Percentiles rank a stretch among this genome's conserved stretches.
These are phyloP conservation scores for Papilio dardanus DNA, from an alignment of 1,140 invertebrate species.

Conservation along the genomic window DNA sequence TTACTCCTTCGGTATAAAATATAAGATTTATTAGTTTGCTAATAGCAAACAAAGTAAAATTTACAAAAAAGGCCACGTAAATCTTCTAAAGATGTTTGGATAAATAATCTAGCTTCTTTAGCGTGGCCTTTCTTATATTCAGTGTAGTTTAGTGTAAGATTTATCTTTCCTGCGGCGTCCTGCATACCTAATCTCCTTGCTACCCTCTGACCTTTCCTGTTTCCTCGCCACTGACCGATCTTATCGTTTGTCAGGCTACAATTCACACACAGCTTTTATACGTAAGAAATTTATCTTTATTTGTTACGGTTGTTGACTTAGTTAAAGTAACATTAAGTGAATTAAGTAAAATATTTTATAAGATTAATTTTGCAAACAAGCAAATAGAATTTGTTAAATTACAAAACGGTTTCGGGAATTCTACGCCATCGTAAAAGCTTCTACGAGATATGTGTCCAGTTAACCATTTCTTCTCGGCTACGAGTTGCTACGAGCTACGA, in stretches of 20 bases:
- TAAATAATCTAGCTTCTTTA: slow-evolving; percentile 13
- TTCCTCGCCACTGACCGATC: slow-evolving; percentile 7
- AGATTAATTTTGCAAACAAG: too few relatives aligned
- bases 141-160: slow-evolving; percentile 25
- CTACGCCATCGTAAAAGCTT: too few relatives aligned
- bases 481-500: too few relatives aligned
- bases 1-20: too few relatives aligned
- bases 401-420: too few relatives aligned
- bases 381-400: too few relatives aligned
- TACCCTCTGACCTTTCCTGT: slow-evolving; percentile 10
- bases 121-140: not conserved
- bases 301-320: not conserved
- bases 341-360: too few relatives aligned
- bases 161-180: slow-evolving; percentile 10
- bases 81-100: not conserved
- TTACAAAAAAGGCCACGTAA: not conserved
- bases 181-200: slow-evolving; percentile 19
- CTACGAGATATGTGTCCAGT: too few relatives aligned
- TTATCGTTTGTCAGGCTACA: not conserved
- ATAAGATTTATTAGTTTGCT: not conserved
- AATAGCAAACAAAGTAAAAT: not conserved
- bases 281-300: not conserved
- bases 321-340: too few relatives aligned
- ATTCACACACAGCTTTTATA: slow-evolving; percentile 2
- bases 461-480: too few relatives aligned